Percentiles rank a stretch among this genome's conserved stretches.
Evolutionary conservation across 2,888 invertebrate genomes (phyloP).

Genomic region (Lasioglossum marginatum): DNA sequence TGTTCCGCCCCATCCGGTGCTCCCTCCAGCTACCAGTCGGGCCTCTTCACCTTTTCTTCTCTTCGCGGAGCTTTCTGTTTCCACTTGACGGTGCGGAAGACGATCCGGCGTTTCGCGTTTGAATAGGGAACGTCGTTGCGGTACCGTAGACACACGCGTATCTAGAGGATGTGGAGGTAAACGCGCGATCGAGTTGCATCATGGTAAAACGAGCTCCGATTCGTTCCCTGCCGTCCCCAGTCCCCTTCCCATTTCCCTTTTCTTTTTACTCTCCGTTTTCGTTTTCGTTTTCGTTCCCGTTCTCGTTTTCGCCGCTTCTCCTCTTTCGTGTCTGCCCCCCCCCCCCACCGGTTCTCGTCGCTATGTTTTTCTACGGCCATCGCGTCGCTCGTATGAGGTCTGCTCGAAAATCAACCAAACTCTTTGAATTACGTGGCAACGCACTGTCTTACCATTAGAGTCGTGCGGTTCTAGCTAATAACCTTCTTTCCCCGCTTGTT

Average conservation of each 20-base stretch:
- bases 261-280: not conserved
- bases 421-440: not conserved
- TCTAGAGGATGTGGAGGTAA: slow-evolving; percentile 41
- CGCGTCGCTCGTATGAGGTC: not conserved
- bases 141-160: slow-evolving; percentile 39
- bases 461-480: no score
- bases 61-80: slow-evolving; percentile 64
- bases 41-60: slow-evolving; percentile 47
- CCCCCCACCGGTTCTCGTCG: not conserved
- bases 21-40: slow-evolving; percentile 4
- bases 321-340: not conserved
- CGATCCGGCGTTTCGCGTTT: slow-evolving; percentile 61
- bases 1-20: slow-evolving; percentile 40
- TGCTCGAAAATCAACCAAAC: not conserved
- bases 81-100: slow-evolving; percentile 66
- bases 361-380: slow-evolving; percentile 25
- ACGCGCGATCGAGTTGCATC: slow-evolving; percentile 66
- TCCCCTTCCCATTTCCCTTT: not conserved
- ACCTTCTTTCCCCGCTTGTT: no score
- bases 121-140: slow-evolving; percentile 61
- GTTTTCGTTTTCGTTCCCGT: not conserved
- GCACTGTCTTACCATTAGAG: not conserved
- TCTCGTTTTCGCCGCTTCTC: not conserved
- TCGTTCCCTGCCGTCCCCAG: not conserved
- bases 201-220: slow-evolving; percentile 56